These are phyloP conservation scores for Tetramorium parvispinum DNA, from an alignment of 1,140 invertebrate genomes.

Conservation along the genomic window DNA sequence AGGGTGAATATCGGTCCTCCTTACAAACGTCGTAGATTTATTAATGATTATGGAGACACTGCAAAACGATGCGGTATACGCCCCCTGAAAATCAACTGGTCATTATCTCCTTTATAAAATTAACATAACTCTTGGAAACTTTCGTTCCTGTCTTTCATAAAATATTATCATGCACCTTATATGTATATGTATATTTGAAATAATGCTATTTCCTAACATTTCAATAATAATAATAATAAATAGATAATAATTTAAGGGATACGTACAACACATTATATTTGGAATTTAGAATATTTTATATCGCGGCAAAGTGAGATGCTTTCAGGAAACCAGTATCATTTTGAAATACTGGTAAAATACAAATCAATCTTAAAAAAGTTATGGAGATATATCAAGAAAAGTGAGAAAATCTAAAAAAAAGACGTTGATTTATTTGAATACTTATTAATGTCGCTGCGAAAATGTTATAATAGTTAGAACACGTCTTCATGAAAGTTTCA, in stretches of 20 bases:
- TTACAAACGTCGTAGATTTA: not conserved
- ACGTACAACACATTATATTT: too few species aligned
- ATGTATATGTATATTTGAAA: not conserved
- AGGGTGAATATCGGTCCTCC: not conserved
- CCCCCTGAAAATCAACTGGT: not conserved
- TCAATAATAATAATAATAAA: too few species aligned
- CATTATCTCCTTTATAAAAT: not conserved
- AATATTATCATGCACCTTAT: not conserved
- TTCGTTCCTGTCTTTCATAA: not conserved
- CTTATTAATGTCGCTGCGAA: not conserved
- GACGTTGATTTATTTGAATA: not conserved
- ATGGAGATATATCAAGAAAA: not conserved
- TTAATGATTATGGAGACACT: not conserved
- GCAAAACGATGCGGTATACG: not conserved
- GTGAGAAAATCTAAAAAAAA: not conserved
- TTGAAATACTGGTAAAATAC: too few species aligned
- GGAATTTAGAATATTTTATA: too few species aligned
- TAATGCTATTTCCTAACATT: not conserved
- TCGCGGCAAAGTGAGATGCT: too few species aligned
- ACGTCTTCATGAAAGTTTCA: not conserved
- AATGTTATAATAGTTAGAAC: not conserved
- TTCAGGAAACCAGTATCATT: too few species aligned
- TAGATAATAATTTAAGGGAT: too few species aligned
- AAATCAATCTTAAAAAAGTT: too few species aligned
- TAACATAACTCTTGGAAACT: not conserved